Evolutionary conservation across 2,888 invertebrate genomes (phyloP).

Genomic region (Aproaerema taeniolella): DNA sequence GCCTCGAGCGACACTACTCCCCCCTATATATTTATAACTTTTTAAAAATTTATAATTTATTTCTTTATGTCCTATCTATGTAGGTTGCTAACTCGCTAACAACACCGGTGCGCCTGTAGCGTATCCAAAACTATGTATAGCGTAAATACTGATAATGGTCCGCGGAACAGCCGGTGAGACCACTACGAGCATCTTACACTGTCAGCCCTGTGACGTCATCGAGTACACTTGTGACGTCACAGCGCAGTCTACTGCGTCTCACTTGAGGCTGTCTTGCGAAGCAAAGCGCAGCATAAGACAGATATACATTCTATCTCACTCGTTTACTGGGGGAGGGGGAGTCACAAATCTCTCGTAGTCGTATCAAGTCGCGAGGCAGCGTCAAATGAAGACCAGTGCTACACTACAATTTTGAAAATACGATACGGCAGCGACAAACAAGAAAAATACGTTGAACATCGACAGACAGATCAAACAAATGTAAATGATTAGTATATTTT

Average conservation of each 20-base stretch:
- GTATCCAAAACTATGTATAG: constrained; percentile 4
- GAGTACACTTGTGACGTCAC: background rate
- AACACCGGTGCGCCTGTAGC: constrained; percentile 19
- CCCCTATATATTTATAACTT: constrained; percentile 61
- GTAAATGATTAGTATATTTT: too few relatives aligned
- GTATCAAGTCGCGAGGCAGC: background rate
- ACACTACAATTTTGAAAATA: constrained; percentile 13
- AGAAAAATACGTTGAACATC: too few relatives aligned
- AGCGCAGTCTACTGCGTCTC: background rate
- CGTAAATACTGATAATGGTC: background rate
- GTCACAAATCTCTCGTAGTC: background rate
- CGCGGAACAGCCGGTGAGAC: background rate
- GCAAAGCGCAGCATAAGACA: background rate
- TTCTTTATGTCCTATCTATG: constrained; percentile 75
- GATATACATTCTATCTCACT: too few relatives aligned
- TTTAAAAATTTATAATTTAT: constrained; percentile 73
- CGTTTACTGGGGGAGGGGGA: background rate
- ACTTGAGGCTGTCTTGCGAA: constrained; percentile 1
- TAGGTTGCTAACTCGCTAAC: constrained; percentile 63
- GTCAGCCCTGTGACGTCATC: background rate
- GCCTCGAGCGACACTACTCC: constrained; percentile 56
- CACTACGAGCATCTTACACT: background rate
- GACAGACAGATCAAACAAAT: background rate
- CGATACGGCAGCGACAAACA: constrained; percentile 2
- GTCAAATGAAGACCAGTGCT: constrained; percentile 2